Percentiles rank a stretch among this genome's conserved stretches.
phyloP scores from a whole-genome alignment of 2,888 invertebrate species.

The Ptycholaimellus sp. region DNA sequence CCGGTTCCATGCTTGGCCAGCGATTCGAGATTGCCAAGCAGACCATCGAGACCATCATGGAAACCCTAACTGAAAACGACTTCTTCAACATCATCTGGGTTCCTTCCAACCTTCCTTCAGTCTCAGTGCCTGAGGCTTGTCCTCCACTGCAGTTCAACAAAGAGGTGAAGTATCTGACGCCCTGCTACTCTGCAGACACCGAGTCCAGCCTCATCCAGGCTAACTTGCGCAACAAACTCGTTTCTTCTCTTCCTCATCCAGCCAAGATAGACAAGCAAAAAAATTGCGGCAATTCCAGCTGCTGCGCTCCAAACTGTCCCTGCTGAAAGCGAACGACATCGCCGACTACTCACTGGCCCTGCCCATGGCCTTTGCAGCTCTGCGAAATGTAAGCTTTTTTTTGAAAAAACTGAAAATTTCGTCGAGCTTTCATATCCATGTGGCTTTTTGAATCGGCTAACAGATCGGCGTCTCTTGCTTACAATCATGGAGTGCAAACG shows the following conservation, averaged over 20 bases:
- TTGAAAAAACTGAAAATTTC: too few species aligned
- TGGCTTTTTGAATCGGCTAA: too few species aligned
- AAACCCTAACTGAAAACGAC: constrained; percentile 89
- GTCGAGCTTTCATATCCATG: too few species aligned
- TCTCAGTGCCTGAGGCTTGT: constrained; percentile 1
- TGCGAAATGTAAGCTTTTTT: constrained; percentile 46
- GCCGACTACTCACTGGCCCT: constrained; percentile 63
- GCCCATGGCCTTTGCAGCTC: constrained; percentile 47
- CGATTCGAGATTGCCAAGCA: constrained; percentile 65
- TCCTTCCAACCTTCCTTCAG: constrained; percentile 7
- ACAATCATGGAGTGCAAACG: too few species aligned
- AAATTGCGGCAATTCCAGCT: too few species aligned
- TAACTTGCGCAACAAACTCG: constrained; percentile 33
- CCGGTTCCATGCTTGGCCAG: constrained; percentile 86
- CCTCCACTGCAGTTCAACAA: constrained; percentile 38
- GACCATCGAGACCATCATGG: constrained; percentile 62
- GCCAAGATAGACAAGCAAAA: too few species aligned
- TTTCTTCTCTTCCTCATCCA: too few species aligned
- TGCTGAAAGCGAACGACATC: constrained; percentile 46
- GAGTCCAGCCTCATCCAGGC: constrained; percentile 69
- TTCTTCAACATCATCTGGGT: constrained; percentile 67
- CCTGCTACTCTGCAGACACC: too few species aligned
- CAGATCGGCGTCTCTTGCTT: too few species aligned
- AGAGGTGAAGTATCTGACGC: constrained; percentile 46
- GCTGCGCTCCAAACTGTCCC: constrained; percentile 31